Evolutionary conservation across 2,113 vertebrate species (phyloP).

Genomic region (Antigone vipio): DNA sequence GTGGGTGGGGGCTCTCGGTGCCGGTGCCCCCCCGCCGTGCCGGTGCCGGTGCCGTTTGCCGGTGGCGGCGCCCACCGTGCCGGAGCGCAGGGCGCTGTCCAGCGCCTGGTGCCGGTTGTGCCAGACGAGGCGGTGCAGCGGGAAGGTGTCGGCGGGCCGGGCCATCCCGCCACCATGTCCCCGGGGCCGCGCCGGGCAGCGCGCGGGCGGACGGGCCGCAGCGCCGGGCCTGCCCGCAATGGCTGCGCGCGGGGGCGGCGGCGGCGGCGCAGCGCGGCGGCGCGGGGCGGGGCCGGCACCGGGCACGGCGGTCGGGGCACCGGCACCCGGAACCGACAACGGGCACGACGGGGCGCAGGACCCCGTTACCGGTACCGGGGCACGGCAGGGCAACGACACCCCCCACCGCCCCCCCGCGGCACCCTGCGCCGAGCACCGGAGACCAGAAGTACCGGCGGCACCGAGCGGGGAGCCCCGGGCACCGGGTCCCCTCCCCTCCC

Average conservation of each 20-base stretch:
- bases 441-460: neutral
- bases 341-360: too few species aligned
- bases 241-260: neutral
- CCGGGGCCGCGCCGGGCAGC: neutral
- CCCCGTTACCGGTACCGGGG: too few species aligned
- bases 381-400: too few species aligned
- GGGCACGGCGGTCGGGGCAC: neutral
- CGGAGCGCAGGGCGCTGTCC: slow-evolving; percentile 83
- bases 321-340: neutral
- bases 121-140: slow-evolving; percentile 88
- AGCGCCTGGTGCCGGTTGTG: slow-evolving; percentile 87
- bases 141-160: slow-evolving; percentile 83
- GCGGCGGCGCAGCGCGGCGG: neutral
- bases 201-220: neutral
- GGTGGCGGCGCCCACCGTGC: slow-evolving; percentile 59
- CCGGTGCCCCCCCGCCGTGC: too few species aligned
- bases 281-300: neutral
- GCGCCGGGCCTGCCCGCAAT: neutral
- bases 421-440: neutral
- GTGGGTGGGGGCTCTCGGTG: neutral
- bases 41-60: neutral
- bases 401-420: neutral
- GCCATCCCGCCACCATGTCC: slow-evolving; percentile 58
- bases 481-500: too few species aligned
- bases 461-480: too few species aligned